These are phyloP conservation scores for Oryzias sinensis DNA, from an alignment of 2,797 vertebrate genomes.

Conservation along the genomic window DNA sequence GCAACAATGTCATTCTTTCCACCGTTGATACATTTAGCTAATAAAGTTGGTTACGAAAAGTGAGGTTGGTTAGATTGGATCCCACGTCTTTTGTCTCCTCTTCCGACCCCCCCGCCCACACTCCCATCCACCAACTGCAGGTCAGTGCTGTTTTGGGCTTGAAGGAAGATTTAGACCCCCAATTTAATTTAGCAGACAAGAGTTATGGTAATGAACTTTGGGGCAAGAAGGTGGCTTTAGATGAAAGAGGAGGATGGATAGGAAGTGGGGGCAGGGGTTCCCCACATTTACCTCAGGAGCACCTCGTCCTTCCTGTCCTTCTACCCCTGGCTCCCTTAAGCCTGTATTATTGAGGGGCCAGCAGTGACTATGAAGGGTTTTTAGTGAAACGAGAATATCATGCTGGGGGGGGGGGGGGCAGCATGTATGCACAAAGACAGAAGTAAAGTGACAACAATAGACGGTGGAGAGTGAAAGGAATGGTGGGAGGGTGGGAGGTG, in stretches of 20 bases:
- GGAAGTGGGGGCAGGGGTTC: slow-evolving; percentile 41
- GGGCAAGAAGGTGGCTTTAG: slow-evolving; percentile 27
- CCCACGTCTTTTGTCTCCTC: slow-evolving; percentile 64
- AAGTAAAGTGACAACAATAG: slow-evolving; percentile 76
- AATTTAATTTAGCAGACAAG: slow-evolving; percentile 78
- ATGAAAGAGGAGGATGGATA: slow-evolving; percentile 35
- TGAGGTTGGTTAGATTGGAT: slow-evolving; percentile 70
- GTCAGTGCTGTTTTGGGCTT: slow-evolving; percentile 54
- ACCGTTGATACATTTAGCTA: slow-evolving; percentile 70
- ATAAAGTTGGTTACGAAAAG: slow-evolving; percentile 73
- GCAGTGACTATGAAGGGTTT: slow-evolving; percentile 57
- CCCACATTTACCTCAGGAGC: slow-evolving; percentile 68
- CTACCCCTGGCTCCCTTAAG: slow-evolving; percentile 23
- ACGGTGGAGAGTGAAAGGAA: slow-evolving; percentile 43
- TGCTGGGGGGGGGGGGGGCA: slow-evolving; percentile 23
- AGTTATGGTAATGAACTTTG: slow-evolving; percentile 77
- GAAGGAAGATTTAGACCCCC: slow-evolving; percentile 58
- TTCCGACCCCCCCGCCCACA: slow-evolving; percentile 12
- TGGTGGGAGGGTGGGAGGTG: slow-evolving; percentile 23
- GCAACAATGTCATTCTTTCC: slow-evolving; percentile 48
- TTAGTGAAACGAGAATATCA: slow-evolving; percentile 71
- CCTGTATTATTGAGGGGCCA: slow-evolving; percentile 52
- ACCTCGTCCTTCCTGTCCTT: slow-evolving; percentile 63
- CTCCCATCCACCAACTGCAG: slow-evolving; percentile 40
- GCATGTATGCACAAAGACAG: slow-evolving; percentile 66